These are phyloP conservation scores for Corythaixoides concolor DNA, from an alignment of 2,113 vertebrate species.

Conservation along the genomic window DNA sequence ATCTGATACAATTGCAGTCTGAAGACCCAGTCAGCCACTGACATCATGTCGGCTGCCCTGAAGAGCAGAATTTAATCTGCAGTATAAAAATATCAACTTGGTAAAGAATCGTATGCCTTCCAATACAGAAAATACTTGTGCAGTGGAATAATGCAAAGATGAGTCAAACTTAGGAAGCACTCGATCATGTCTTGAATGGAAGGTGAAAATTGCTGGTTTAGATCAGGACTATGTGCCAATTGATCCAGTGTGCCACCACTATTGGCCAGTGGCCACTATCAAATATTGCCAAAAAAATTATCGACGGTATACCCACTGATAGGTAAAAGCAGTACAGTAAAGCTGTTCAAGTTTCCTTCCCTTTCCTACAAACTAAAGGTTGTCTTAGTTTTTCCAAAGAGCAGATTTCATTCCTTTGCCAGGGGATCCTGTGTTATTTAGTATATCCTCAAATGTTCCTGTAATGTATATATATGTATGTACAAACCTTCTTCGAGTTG, in stretches of 20 bases:
- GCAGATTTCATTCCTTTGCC: not conserved
- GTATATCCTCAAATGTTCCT: not conserved
- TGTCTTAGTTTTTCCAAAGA: not conserved
- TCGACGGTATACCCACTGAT: not conserved
- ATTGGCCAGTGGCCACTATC: not conserved
- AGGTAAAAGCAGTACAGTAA: not conserved
- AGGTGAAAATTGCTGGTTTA: not conserved
- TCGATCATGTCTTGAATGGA: fast-evolving
- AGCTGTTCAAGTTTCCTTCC: not conserved
- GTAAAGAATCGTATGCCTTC: not conserved
- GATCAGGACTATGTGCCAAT: not conserved
- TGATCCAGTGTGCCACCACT: no score
- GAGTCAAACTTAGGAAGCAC: not conserved
- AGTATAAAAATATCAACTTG: not conserved
- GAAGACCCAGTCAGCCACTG: not conserved
- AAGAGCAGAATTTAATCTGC: not conserved
- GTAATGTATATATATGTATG: not conserved
- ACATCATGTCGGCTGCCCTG: not conserved
- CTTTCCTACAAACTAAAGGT: not conserved
- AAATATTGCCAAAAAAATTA: not conserved
- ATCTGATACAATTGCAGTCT: not conserved
- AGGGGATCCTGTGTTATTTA: not conserved
- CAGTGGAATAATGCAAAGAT: not conserved
- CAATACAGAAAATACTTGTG: not conserved
- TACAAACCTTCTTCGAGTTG: not conserved